phyloP scores from a whole-genome alignment of 2,888 invertebrate genomes.

The Stenurella melanura region DNA sequence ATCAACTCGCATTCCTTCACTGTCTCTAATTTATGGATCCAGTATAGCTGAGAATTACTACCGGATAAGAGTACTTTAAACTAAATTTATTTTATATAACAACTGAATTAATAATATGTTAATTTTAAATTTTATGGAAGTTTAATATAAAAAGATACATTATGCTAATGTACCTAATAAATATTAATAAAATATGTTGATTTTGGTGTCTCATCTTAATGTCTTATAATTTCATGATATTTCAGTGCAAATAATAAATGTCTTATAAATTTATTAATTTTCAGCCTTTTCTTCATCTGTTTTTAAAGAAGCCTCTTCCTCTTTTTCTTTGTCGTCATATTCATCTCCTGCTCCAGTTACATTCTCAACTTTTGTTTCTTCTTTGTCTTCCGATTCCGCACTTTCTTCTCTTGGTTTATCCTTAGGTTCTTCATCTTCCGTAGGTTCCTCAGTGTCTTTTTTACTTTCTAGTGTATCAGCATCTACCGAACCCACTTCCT shows the following conservation, averaged over 20 bases:
- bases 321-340: neutral
- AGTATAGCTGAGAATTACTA: no score
- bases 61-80: no score
- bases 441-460: neutral
- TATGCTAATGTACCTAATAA: neutral
- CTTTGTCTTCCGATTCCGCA: neutral
- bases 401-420: neutral
- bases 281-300: slow-evolving; percentile 35
- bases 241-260: slow-evolving; percentile 36
- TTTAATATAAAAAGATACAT: neutral
- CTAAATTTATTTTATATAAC: no score
- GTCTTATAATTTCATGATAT: slow-evolving; percentile 32
- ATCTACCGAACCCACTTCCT: slow-evolving; percentile 57
- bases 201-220: slow-evolving; percentile 35
- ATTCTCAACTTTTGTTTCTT: neutral
- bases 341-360: slow-evolving; percentile 5
- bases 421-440: slow-evolving; percentile 8
- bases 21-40: no score
- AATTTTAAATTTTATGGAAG: neutral
- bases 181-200: slow-evolving; percentile 35
- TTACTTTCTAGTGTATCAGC: slow-evolving; percentile 38
- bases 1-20: no score
- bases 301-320: neutral
- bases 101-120: neutral
- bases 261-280: slow-evolving; percentile 34